Base-by-base conservation (phyloP, 1,140 invertebrate genomes). In the Camponotus pennsylvanicus region DNA sequence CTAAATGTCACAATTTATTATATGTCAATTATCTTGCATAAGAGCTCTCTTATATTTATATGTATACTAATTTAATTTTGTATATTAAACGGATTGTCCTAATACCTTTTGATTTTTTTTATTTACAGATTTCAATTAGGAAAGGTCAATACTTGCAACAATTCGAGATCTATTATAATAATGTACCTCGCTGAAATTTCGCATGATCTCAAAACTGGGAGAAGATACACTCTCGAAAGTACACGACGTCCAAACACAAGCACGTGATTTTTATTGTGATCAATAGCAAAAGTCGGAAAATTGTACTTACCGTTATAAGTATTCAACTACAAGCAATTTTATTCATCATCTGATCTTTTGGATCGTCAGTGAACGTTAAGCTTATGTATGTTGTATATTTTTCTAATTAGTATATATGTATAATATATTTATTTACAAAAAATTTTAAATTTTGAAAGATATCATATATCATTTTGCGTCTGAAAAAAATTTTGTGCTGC, bases 131-230 rank as follows among this genome's bases (percentile, higher is more conserved):
- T 61, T 32, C 76, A 59, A 67, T 69, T 80, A 85, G 84, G 69
- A 4, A 80, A 69, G 84, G 21, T 45, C 37, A 66, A 34, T 69
- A 61, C 15, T 66, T 76, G 42, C 71, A 66, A 66, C 82, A 42
- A 85, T 59, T 69, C 42, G 15, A 69, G 8, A n/a, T 63, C 55
- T n/a, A 49, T 15, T 78, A 64, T 73, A 21, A 27, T 34, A 42
- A 32, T 64, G 55, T 15, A 61, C 32, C 32, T 76, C 40, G 21
- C n/a, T 63, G 42, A 40, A 67, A 78, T 85, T 85, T 85, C 77
- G 3, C n/a, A 63, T 80, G 89, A 90, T 90, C 89, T 90, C 89
- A 85, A 63, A 57, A 6, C 27, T 45, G 45, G 18, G 84, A 21
- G 77, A 89, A 57, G 21, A 80, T n/a, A 40, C n/a, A 55, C 18